These are phyloP conservation scores for Phrynosoma blainvillii DNA, from an alignment of 2,113 vertebrate genomes.

Conservation along the genomic window DNA sequence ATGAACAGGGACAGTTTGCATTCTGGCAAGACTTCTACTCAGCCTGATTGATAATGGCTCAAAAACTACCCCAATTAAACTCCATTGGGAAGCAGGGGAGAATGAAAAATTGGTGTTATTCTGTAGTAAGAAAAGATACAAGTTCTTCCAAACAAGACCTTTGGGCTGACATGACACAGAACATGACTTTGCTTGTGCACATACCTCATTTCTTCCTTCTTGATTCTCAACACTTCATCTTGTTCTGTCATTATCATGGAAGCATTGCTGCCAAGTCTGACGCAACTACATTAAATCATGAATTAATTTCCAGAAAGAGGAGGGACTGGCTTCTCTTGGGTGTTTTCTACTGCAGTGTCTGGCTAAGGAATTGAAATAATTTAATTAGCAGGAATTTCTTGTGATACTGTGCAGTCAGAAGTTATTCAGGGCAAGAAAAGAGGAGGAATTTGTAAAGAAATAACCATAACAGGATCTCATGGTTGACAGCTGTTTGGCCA, in stretches of 20 bases:
- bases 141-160: background rate
- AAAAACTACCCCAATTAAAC: background rate
- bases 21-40: no score
- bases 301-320: constrained; percentile 33
- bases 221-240: constrained; percentile 12
- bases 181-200: background rate
- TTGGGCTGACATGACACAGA: background rate
- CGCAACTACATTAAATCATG: constrained; percentile 18
- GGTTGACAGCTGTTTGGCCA: background rate
- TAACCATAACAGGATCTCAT: background rate
- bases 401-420: constrained; percentile 16
- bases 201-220: background rate
- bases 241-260: constrained; percentile 42
- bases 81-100: background rate
- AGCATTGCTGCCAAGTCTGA: constrained; percentile 19
- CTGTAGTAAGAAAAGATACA: background rate
- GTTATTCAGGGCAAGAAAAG: background rate
- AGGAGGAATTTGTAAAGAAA: constrained; percentile 38
- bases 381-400: constrained; percentile 58
- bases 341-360: constrained; percentile 36
- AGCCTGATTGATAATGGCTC: background rate
- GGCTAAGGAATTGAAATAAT: constrained; percentile 42
- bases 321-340: constrained; percentile 30
- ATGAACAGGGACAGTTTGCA: no score
- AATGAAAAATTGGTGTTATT: background rate